Base-by-base conservation (phyloP, 2,888 invertebrate species). In the Catocala sponsa region DNA sequence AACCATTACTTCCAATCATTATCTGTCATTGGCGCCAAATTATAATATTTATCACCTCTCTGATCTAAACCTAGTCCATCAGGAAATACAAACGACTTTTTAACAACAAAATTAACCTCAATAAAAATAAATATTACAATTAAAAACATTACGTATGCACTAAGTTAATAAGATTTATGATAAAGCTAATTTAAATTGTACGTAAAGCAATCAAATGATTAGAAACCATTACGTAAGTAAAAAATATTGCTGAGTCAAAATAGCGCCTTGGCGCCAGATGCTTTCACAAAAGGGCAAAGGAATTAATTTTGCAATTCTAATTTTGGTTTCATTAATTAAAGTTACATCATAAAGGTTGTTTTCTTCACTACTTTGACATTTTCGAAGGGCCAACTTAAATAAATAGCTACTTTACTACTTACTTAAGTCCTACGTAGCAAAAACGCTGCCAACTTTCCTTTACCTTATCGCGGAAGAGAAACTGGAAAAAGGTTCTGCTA, bases 221-320 rank as follows among this genome's bases (percentile, higher is more conserved):
- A 63, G 44, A 51, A 42, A 10, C 13, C 6, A 25, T 70, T 58
- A 67, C 47, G 55, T 41, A 76, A 76, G 44, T 15, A 11, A 53
- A 68, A 61, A 68, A 64, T 59, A 77, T 64, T 51, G 13, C 46
- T 38, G 56, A 54, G 47, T 57, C 15, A 13, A 46, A 44, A 65
- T 56, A 61, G 2, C 2, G 2, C 15, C 61, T 65, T 64, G 56
- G 49, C 60, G 61, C 47, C 59, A 25, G 51, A 64, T 63, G 77
- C 75, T 75, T 77, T 75, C 75, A 59, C 68, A 59, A 42, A 66
- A 72, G 74, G 78, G 72, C 62, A 42, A 74, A 68, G 78, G 68
- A 77, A 74, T 68, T 63, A 47, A 56, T 51, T 75, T 68, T 63
- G 72, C 74, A 77, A 77, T 71, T 77, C 68, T 65, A 68, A 77